phyloP scores from a whole-genome alignment of 2,797 vertebrate genomes.

The Enteromius anoplus region DNA sequence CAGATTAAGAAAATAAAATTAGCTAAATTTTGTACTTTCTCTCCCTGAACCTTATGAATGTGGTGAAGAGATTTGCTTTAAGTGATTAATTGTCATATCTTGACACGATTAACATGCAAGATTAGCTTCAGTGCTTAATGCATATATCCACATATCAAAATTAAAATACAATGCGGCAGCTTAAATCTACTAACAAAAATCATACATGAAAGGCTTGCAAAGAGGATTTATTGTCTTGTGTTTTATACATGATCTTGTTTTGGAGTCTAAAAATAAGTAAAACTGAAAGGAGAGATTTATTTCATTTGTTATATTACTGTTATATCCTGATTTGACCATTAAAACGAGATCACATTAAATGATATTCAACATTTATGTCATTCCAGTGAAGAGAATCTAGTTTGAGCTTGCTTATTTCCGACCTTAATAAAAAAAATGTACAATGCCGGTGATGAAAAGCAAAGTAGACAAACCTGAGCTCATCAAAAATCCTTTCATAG shows the following conservation, averaged over 20 bases:
- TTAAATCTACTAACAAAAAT: background rate
- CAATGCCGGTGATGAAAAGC: background rate
- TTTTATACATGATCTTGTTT: background rate
- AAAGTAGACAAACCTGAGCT: conserved; percentile 33
- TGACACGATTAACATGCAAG: conserved; percentile 4
- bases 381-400: background rate
- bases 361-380: conserved; percentile 12
- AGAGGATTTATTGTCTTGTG: background rate
- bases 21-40: conserved; percentile 21
- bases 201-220: background rate
- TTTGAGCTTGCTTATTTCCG: background rate
- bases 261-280: background rate
- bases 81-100: conserved; percentile 26
- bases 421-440: conserved; percentile 22
- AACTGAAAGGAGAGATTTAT: background rate
- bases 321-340: conserved; percentile 4
- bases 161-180: background rate
- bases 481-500: conserved; percentile 32
- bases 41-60: conserved; percentile 19
- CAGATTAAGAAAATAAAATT: conserved; percentile 49
- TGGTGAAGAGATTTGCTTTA: conserved; percentile 2
- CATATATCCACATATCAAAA: background rate
- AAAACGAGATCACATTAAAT: background rate
- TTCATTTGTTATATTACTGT: background rate
- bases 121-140: background rate